Conservation (phyloP, 92 coral and sea anemone species). For the Heteractis magnifica region DNA sequence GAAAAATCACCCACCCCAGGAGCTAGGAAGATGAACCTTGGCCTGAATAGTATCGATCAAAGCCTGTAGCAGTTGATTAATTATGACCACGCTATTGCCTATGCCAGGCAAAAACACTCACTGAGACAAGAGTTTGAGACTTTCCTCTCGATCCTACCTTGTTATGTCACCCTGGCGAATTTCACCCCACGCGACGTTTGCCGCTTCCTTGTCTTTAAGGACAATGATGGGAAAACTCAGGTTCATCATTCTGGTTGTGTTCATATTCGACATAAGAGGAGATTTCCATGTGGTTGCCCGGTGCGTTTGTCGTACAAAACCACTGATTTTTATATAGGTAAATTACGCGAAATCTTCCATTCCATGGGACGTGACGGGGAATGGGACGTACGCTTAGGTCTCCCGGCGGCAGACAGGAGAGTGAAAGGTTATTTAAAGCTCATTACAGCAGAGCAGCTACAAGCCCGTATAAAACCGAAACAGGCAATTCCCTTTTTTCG, state of each 20-base stretch:
- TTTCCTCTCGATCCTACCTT: conserved; percentile 22
- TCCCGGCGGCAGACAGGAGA: conserved; percentile 48
- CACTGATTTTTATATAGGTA: conserved; percentile 38
- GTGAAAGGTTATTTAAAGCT: conserved; percentile 30
- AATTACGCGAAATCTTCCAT: conserved; percentile 34
- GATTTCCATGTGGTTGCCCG: conserved; percentile 27
- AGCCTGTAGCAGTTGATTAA: not conserved
- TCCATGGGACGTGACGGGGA: conserved; percentile 44
- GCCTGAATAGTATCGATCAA: not conserved
- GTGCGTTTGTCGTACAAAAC: conserved; percentile 34
- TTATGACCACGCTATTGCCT: conserved; percentile 6
- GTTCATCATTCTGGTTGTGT: conserved; percentile 41
- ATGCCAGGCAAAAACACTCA: conserved; percentile 2
- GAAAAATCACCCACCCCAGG: not conserved
- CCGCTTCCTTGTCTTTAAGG: conserved; percentile 50
- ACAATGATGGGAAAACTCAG: conserved; percentile 45
- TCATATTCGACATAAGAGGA: conserved; percentile 9
- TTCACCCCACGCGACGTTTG: conserved; percentile 23
- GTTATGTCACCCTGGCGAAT: conserved; percentile 26
- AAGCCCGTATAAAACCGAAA: conserved; percentile 44
- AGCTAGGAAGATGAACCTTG: not conserved
- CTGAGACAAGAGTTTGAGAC: conserved; percentile 13
- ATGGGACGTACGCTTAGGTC: conserved; percentile 39
- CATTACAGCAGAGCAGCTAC: conserved; percentile 49
- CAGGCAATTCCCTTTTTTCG: conserved; percentile 57